phyloP scores from a whole-genome alignment of 1,140 invertebrate species.

The Liolophura sinensis region DNA sequence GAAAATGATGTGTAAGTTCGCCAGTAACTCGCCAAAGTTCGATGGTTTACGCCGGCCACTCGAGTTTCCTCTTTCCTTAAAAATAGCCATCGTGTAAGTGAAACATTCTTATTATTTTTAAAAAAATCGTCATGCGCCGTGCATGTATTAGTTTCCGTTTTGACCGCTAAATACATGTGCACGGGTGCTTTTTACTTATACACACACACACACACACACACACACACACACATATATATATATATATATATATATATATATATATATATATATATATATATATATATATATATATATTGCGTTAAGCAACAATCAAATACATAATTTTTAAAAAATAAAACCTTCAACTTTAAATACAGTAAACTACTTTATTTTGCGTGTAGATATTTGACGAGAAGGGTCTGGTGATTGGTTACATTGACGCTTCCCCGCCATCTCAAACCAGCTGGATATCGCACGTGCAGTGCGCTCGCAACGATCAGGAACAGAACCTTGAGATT shows the following conservation, averaged over 20 bases:
- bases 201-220: too few species aligned
- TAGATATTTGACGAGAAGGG: conserved; percentile 31
- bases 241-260: conserved; percentile 3
- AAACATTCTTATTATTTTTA: neutral
- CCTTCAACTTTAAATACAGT: neutral
- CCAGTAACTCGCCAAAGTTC: neutral
- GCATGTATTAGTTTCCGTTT: neutral
- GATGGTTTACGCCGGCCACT: neutral
- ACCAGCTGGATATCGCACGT: conserved; percentile 66
- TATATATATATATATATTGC: conserved; percentile 9
- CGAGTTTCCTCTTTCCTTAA: neutral
- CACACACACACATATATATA: too few species aligned
- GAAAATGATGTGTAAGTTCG: too few species aligned
- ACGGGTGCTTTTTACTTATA: too few species aligned
- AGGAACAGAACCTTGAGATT: conserved; percentile 64
- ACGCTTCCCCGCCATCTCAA: conserved; percentile 49
- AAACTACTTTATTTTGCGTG: neutral
- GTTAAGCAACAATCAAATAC: neutral
- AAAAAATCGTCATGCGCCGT: neutral
- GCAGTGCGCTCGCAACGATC: conserved; percentile 61
- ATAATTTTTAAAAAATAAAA: conserved; percentile 2
- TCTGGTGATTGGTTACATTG: conserved; percentile 48
- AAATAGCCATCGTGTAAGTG: too few species aligned
- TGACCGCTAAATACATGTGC: neutral
- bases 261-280: conserved; percentile 11